These are phyloP conservation scores for Garrulus glandarius DNA, from an alignment of 2,797 vertebrate genomes.

Conservation along the genomic window DNA sequence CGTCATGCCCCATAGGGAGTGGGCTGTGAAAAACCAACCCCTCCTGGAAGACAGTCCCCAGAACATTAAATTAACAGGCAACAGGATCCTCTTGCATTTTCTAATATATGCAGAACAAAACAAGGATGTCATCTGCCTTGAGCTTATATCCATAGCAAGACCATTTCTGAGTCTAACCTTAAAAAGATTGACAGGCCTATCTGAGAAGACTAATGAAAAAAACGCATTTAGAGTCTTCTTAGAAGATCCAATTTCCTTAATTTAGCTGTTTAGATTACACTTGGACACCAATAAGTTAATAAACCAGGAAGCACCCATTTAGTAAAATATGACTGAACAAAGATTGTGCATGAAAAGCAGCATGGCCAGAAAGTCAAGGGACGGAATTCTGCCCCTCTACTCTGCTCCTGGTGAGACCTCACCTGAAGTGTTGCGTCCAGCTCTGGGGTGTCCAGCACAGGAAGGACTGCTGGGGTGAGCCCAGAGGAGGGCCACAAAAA, in stretches of 20 bases:
- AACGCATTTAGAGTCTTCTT: not conserved
- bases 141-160: not conserved
- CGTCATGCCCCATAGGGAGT: too few species aligned
- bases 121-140: not conserved
- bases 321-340: not conserved
- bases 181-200: not conserved
- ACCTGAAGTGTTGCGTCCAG: not conserved
- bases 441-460: not conserved
- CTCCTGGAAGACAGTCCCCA: not conserved
- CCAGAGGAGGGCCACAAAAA: not conserved
- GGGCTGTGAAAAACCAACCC: not conserved
- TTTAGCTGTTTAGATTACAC: not conserved
- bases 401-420: not conserved
- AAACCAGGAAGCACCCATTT: not conserved
- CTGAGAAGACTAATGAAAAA: not conserved
- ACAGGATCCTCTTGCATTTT: not conserved
- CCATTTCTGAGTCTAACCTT: not conserved
- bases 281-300: not conserved
- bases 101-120: not conserved
- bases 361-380: not conserved
- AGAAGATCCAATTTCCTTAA: not conserved
- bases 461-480: not conserved
- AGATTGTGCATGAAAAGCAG: not conserved
- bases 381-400: not conserved
- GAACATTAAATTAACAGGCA: not conserved